Base-by-base conservation (phyloP, 2,888 invertebrate genomes). In the Drosophila mimica region DNA sequence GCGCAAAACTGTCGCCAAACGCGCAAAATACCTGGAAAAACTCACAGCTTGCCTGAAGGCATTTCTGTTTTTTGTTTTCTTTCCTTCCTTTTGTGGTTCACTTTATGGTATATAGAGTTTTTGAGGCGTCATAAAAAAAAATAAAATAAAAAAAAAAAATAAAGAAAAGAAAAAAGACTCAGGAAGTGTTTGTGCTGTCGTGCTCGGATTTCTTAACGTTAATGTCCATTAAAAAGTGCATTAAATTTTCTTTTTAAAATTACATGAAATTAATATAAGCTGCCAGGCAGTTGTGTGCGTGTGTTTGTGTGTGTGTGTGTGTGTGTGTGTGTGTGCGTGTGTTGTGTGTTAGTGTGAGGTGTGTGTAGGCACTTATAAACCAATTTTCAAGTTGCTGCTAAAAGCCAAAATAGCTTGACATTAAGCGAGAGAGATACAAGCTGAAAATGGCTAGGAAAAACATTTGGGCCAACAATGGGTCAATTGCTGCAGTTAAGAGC, bases 361-460 rank as follows among this genome's bases (percentile, higher is more conserved):
- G 60, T 65, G 66, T n/a, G 38, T 15, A 52, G 62, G 76, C 80
- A 80, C 79, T 83, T 81, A 76, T 74, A 80, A 77, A 80, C 74
- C 74, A 77, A 81, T 89, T 87, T 90, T 87, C 81, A 73, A 74
- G 72, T 28, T 70, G 90, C 82, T 78, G 88, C 82, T 90, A 90
- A 87, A 82, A 90, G 84, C 82, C 82, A 89, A 82, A 87, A 75
- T 66, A 88, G 88, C 79, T 84, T 86, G 76, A 83, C 76, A 79
- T 86, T 88, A 68, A 51, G 48, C 49, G n/a, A 72, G 63, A 68
- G 46, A 64, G 71, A 78, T 36, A 11, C 3, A 74, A 68, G 74
- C 72, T 77, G 77, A 80, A 73, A 83, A 81, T 70, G 79, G 74
- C 74, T 77, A 38, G 51, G 64, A 65, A 73, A 71, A 72, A 76